phyloP scores from a whole-genome alignment of 2,113 vertebrate genomes.

The Riparia riparia region DNA sequence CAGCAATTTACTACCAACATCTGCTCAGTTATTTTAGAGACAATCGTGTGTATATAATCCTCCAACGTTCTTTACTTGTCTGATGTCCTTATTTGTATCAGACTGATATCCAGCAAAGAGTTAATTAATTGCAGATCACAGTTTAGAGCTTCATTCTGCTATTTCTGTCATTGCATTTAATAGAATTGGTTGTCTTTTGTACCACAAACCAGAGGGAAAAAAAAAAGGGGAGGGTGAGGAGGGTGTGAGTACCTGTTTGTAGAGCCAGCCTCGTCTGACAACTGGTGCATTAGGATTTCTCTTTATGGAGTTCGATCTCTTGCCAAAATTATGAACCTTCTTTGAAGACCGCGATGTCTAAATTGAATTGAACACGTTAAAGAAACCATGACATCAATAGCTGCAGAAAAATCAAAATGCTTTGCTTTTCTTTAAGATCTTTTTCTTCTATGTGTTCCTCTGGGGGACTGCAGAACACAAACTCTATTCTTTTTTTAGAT shows the following conservation, averaged over 20 bases:
- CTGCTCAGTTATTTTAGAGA: background rate
- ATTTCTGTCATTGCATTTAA: background rate
- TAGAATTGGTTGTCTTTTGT: background rate
- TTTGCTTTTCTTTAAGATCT: background rate
- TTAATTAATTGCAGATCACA: background rate
- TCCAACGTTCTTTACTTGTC: background rate
- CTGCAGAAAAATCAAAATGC: background rate
- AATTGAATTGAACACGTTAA: constrained; percentile 49
- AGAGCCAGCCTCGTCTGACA: constrained; percentile 93
- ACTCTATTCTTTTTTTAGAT: background rate
- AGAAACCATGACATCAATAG: background rate
- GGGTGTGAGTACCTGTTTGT: constrained; percentile 88
- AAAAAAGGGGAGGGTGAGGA: background rate
- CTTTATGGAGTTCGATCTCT: constrained; percentile 96
- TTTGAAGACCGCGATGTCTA: constrained; percentile 93
- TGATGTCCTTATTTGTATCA: background rate
- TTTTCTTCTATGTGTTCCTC: background rate
- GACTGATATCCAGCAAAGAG: background rate
- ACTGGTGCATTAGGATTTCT: constrained; percentile 94
- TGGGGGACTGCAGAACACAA: background rate
- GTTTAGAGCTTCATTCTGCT: background rate
- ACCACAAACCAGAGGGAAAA: background rate
- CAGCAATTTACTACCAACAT: background rate
- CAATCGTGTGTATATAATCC: background rate
- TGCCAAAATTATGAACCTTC: constrained; percentile 97